Evolutionary conservation across 2,113 vertebrate species (phyloP), one percentile per base, ranked within the genome.

Genomic region (Butorides virescens): DNA sequence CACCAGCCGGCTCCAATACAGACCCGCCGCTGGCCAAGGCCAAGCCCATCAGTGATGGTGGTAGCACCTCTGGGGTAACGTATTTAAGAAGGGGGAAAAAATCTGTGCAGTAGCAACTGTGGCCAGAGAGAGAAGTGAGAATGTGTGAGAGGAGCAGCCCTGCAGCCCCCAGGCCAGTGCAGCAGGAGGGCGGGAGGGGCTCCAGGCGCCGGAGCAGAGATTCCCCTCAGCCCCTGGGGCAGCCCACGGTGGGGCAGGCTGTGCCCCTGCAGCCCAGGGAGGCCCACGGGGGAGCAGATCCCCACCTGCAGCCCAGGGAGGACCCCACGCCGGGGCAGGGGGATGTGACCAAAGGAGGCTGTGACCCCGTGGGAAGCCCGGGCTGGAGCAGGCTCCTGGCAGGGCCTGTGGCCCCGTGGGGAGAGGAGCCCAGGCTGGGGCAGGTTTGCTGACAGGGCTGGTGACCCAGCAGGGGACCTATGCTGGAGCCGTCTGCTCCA

Each of bases 1-100:
- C 2, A 7, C 50, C 77, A 80, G 62, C 11, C 1, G 1, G 11
- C 11, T 25, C 39, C 20, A 56, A 44, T 20, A 25, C 0, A 2
- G 62, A 36, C 32, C 39, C 2, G 3, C 32, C 3, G 1, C 26
- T 80, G 77, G 25, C 26, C 62, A 80, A 80, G 39, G 50, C 49
- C 7, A 2, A 65, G 36, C 29, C 32, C 62, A n/a, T 23, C 32
- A 30, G 32, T 1, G 2, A 46, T 2, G 7, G 50, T 5, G 15
- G 50, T 8, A 66, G 32, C 10, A 1, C 32, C 50, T 36, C 50
- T 30, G 32, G 8, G 25, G 36, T 44, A 46, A 36, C 18, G 3
- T 13, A 66, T 17, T 30, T 50, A 50, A 34, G 34, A 37, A 50
- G 36, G n/a, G 8, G 44, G 52, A 29, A 29, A 53, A 53, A 50